Conservation (phyloP, 2,888 invertebrate genomes). For the Tetranychus piercei region DNA sequence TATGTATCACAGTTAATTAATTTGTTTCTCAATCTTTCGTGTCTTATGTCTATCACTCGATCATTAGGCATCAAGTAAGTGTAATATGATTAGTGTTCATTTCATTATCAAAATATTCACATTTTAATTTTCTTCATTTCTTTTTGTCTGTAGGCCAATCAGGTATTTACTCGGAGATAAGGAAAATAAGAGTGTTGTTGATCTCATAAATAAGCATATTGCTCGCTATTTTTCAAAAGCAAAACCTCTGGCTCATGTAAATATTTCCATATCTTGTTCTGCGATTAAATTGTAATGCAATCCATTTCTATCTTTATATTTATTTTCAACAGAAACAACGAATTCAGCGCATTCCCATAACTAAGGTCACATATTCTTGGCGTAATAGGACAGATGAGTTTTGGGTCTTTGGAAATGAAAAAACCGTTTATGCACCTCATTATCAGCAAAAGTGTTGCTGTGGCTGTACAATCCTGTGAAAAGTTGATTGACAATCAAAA, state of each 20-base stretch:
- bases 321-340: not conserved
- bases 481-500: too few species aligned
- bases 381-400: slow-evolving; percentile 23
- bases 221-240: not conserved
- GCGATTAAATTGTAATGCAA: not conserved
- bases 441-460: slow-evolving; percentile 34
- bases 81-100: too few species aligned
- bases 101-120: not conserved
- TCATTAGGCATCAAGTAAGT: too few species aligned
- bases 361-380: not conserved
- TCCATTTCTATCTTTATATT: not conserved
- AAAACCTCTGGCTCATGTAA: not conserved
- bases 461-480: slow-evolving; percentile 25
- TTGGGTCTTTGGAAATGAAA: slow-evolving; percentile 34
- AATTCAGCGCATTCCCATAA: not conserved
- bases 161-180: slow-evolving; percentile 16
- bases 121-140: not conserved
- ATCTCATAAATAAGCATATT: not conserved
- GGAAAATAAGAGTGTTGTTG: not conserved
- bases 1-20: not conserved
- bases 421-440: slow-evolving; percentile 32
- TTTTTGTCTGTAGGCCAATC: not conserved
- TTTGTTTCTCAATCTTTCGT: not conserved
- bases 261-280: not conserved
- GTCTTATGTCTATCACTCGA: too few species aligned